These are phyloP conservation scores for Crioceris asparagi DNA, from an alignment of 2,888 invertebrate genomes.

Conservation along the genomic window DNA sequence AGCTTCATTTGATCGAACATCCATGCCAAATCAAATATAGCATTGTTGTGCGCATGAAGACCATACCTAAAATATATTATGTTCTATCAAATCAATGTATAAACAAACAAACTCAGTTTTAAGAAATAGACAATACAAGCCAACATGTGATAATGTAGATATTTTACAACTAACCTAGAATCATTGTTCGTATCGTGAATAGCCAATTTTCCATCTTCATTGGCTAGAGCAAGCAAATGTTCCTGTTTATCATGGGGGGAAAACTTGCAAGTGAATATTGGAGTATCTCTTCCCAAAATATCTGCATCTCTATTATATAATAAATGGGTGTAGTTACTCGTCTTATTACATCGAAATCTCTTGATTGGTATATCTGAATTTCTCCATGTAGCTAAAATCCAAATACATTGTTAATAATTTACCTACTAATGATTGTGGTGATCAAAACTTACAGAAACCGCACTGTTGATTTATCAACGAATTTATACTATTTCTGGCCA, in stretches of 20 bases:
- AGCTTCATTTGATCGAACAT: conserved; percentile 64
- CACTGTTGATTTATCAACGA: conserved; percentile 16
- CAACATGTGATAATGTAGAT: neutral
- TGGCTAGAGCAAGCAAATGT: conserved; percentile 69
- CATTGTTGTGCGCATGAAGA: conserved; percentile 68
- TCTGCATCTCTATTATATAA: conserved; percentile 32
- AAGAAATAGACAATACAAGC: neutral
- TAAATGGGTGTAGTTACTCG: conserved; percentile 57
- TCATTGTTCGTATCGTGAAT: conserved; percentile 40
- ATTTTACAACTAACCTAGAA: conserved; percentile 7
- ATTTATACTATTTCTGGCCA: conserved; percentile 17
- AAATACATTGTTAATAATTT: neutral
- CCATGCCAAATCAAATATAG: conserved; percentile 86
- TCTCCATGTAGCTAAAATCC: conserved; percentile 43
- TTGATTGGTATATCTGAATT: conserved; percentile 54
- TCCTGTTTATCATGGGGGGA: conserved; percentile 44
- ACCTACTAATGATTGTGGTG: conserved; percentile 4
- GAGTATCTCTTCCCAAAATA: conserved; percentile 42
- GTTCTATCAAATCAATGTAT: neutral
- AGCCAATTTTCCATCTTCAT: conserved; percentile 72
- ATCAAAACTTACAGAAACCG: conserved; percentile 21
- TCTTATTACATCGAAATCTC: conserved; percentile 50
- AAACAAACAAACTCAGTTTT: neutral
- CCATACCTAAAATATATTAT: conserved; percentile 27
- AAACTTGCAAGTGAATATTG: conserved; percentile 73